Base-by-base conservation (phyloP, 2,888 invertebrate genomes). In the Hirtodrosophila duncani region DNA sequence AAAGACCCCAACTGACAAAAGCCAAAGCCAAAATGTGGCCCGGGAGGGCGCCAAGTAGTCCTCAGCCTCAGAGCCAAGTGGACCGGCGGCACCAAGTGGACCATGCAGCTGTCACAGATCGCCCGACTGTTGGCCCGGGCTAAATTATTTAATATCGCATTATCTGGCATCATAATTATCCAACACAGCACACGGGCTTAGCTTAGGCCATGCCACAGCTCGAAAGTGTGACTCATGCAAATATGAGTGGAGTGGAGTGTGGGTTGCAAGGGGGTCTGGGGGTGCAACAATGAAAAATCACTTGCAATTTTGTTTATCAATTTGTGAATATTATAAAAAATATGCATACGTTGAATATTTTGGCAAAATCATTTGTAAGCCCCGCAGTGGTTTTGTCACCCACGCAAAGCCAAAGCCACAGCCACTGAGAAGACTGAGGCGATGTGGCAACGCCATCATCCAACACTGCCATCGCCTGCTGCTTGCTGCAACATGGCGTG, bases 141-240 rank as follows among this genome's bases (percentile, higher is more conserved):
- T 59, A 56, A 68, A 75, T 44, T 69, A 69, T 75, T 70, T 67
- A 63, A 69, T 79, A 72, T 72, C 78, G 63, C 75, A 83, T 83
- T 83, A 83, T 83, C 83, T 83, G 79, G 80, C 84, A 83, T 82
- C 84, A 83, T 83, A 83, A 83, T 83, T 83, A 83, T 79, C 62
- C 72, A 63, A n/a, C n/a, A n/a, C 3, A 3, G 6, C 20, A 20
- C 20, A 20, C 20, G 6, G 4, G 6, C 4, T 5, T 20, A 20
- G 20, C 3, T 20, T 20, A 20, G 20, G 6, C n/a, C n/a, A n/a
- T n/a, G 38, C 57, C 46, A 57, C 43, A 11, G 30, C 20, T 27
- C 13, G 18, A 2, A 51, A 48, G 29, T 56, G 56, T 64, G 65
- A 63, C 61, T 65, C 62, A 64, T 52, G 39, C n/a, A n/a, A n/a